phyloP scores from a whole-genome alignment of 92 coral and sea anemone genomes.

The Palythoa caribaeorum region DNA sequence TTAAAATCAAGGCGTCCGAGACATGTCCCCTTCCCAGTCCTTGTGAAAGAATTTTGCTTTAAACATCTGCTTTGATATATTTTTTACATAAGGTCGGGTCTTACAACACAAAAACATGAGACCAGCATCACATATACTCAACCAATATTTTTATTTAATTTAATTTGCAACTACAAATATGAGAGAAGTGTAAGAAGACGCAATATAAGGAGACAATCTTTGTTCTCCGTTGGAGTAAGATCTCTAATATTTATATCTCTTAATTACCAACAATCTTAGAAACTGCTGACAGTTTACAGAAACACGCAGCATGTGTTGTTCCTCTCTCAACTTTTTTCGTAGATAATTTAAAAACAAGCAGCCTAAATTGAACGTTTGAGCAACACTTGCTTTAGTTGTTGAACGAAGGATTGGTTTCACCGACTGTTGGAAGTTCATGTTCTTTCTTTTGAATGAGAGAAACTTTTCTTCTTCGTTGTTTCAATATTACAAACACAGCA shows the following conservation, averaged over 20 bases:
- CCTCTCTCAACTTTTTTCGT: neutral
- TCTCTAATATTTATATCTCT: too few species aligned
- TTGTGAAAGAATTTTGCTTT: too few species aligned
- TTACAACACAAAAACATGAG: too few species aligned
- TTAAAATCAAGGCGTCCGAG: too few species aligned
- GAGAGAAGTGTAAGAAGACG: neutral
- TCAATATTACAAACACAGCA: neutral
- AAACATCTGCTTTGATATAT: too few species aligned
- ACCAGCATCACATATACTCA: too few species aligned
- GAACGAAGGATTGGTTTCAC: neutral
- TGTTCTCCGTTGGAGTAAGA: neutral
- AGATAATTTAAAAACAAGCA: neutral
- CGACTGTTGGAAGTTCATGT: neutral
- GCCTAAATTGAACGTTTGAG: neutral
- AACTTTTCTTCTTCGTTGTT: neutral
- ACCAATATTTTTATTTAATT: too few species aligned
- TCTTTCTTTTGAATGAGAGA: neutral
- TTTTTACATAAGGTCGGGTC: too few species aligned
- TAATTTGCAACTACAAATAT: too few species aligned
- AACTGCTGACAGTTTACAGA: neutral
- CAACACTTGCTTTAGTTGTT: neutral
- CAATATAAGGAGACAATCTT: neutral
- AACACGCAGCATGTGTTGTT: neutral
- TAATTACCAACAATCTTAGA: neutral
- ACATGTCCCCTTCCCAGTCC: too few species aligned